Evolutionary conservation across 2,113 vertebrate genomes (phyloP).

Genomic region (Stictonetta naevosa): DNA sequence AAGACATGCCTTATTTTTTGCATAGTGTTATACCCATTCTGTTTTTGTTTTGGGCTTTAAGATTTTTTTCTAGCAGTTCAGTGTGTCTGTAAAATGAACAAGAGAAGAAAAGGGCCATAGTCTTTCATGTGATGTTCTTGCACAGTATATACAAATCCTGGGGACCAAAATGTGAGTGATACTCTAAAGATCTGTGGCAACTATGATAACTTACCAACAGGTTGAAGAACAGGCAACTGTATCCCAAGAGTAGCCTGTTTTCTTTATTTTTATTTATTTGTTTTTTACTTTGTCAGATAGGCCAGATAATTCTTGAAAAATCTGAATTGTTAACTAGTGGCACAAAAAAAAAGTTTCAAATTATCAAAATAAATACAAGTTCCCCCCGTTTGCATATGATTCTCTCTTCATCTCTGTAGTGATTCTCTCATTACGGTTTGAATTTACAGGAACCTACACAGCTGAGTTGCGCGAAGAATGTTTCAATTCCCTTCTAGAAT

Average conservation of each 20-base stretch:
- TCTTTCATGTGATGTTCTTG: fast-evolving
- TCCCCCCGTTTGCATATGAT: background rate
- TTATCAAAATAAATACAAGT: background rate
- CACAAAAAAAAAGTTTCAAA: background rate
- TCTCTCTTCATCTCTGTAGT: background rate
- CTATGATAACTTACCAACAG: background rate
- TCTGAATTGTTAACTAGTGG: background rate
- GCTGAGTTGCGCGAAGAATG: background rate
- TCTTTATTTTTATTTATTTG: too few relatives aligned
- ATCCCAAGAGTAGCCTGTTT: background rate
- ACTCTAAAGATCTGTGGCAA: background rate
- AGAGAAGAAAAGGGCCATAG: background rate
- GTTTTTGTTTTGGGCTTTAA: background rate
- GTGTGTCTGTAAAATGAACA: background rate
- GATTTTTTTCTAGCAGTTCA: background rate
- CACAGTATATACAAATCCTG: background rate
- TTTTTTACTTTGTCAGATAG: background rate
- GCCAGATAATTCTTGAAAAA: background rate
- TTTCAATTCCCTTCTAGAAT: slow-evolving; percentile 4
- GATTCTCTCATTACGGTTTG: fast-evolving
- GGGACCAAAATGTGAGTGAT: background rate
- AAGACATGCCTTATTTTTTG: background rate
- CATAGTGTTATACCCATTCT: background rate
- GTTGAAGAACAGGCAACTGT: background rate
- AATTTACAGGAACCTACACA: background rate